Conservation (phyloP, 1,140 invertebrate species). For the Nasonia giraulti region DNA sequence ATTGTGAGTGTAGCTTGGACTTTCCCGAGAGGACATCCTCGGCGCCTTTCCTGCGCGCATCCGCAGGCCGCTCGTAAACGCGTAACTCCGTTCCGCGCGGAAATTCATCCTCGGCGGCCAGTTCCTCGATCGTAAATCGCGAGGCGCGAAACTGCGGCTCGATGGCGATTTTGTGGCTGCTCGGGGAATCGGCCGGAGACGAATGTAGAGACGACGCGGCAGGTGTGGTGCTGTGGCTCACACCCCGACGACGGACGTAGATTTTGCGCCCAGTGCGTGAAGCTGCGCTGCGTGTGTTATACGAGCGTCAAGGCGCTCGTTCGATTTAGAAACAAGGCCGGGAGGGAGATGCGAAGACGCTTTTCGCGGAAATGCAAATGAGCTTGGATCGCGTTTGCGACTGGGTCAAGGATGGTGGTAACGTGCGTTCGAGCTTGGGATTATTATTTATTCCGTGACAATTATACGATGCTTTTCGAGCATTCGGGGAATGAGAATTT, state of each 20-base stretch:
- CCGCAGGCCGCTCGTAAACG: constrained; percentile 7
- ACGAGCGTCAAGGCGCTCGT: no score
- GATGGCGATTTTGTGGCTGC: neutral
- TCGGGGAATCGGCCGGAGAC: neutral
- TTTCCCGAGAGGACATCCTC: neutral
- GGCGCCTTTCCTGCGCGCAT: neutral
- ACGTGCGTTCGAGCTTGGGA: no score
- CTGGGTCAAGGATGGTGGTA: no score
- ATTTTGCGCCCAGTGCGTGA: neutral
- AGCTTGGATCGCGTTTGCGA: no score
- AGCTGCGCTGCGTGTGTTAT: neutral
- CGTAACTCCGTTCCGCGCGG: neutral
- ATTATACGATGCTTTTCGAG: no score
- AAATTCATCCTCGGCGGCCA: neutral
- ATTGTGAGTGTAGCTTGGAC: neutral
- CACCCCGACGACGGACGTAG: neutral
- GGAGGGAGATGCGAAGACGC: no score
- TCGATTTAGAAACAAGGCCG: no score
- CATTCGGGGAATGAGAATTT: no score
- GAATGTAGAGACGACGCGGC: neutral
- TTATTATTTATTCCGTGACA: no score
- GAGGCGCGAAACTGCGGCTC: neutral
- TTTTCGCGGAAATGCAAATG: no score
- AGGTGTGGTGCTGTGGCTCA: neutral
- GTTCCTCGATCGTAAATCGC: constrained; percentile 24